phyloP scores from a whole-genome alignment of 2,113 vertebrate species.

The Boulengeromyrus knoepffleri region DNA sequence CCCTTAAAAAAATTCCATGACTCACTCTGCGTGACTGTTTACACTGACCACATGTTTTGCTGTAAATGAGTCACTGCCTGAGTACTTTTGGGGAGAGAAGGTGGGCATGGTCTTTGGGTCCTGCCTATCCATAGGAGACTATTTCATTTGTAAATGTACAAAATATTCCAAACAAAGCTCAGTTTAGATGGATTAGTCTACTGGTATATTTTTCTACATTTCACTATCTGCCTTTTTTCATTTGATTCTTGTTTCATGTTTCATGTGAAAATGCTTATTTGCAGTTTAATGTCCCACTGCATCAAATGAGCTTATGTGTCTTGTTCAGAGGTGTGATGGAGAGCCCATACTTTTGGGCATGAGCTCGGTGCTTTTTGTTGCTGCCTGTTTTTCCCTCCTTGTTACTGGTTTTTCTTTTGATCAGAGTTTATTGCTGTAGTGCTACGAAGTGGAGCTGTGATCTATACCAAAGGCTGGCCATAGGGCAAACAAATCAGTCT shows the following conservation, averaged over 20 bases:
- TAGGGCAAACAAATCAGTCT: neutral
- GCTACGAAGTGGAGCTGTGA: neutral
- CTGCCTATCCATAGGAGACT: neutral
- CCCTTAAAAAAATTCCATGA: neutral
- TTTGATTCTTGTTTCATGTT: neutral
- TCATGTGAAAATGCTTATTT: neutral
- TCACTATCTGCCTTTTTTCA: neutral
- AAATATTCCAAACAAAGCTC: neutral
- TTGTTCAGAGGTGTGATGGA: neutral
- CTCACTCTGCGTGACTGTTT: neutral
- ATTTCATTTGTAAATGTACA: neutral
- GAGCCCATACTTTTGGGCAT: neutral
- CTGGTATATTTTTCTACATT: neutral
- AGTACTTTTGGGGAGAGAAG: neutral
- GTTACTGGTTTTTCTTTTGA: neutral
- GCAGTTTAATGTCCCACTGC: neutral
- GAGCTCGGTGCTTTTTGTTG: neutral
- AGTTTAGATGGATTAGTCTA: neutral
- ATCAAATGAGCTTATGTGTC: neutral
- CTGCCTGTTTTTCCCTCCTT: neutral
- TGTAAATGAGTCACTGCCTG: constrained; percentile 19
- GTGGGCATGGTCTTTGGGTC: neutral
- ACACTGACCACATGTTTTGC: neutral
- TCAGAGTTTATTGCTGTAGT: neutral
- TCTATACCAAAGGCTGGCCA: neutral